A percentile compares a stretch with the other conserved stretches of the same genome.
Conservation (phyloP, 2,113 vertebrate species). For the Tenrec ecaudatus region DNA sequence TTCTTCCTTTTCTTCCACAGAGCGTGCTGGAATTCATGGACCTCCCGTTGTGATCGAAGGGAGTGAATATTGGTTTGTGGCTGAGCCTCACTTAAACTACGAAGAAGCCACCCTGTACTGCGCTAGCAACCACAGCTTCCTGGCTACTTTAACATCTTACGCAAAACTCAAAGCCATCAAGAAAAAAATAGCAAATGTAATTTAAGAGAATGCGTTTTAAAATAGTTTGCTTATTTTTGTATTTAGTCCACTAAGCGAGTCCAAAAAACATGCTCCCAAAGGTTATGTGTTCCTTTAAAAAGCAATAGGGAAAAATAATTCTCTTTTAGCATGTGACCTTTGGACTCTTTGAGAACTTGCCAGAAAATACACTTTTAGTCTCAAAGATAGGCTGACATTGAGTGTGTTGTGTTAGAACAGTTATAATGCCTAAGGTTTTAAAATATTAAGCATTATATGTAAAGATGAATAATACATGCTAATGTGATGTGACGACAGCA, state of each 20-base stretch:
- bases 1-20: constrained; percentile 75
- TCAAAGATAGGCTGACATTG: no score
- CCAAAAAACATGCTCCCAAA: constrained; percentile 15
- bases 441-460: not conserved
- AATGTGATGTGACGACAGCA: not conserved
- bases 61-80: constrained; percentile 96
- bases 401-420: not conserved
- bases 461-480: constrained; percentile 22
- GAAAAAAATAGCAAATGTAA: constrained; percentile 88
- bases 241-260: constrained; percentile 11
- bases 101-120: constrained; percentile 93
- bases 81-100: constrained; percentile 87
- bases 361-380: not conserved
- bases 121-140: constrained; percentile 88
- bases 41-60: constrained; percentile 90
- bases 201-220: constrained; percentile 38
- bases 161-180: constrained; percentile 83
- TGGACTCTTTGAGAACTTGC: no score
- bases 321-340: no score
- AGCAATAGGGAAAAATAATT: no score
- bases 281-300: not conserved
- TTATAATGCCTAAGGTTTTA: constrained; percentile 56
- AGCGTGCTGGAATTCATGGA: constrained; percentile 91
- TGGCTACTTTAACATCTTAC: constrained; percentile 87
- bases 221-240: constrained; percentile 40